These are phyloP conservation scores for Melanotaenia duboulayi DNA, from an alignment of 2,113 vertebrate species.

Conservation along the genomic window DNA sequence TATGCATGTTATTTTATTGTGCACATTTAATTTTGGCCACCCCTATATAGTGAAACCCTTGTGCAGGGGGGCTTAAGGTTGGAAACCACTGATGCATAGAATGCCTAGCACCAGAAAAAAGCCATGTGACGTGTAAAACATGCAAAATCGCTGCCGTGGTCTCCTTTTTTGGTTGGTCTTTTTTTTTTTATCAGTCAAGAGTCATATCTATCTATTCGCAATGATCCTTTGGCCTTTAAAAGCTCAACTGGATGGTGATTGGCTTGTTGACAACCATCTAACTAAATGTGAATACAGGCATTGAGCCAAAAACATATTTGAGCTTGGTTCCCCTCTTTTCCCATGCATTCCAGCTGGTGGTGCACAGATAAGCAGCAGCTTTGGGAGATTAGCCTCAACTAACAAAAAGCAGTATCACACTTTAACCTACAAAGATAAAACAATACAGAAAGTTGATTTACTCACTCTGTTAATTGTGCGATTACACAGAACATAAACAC, in stretches of 20 bases:
- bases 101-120: not conserved
- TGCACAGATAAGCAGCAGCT: constrained; percentile 66
- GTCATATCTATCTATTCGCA: constrained; percentile 10
- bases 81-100: not conserved
- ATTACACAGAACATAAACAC: constrained; percentile 34
- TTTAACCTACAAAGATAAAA: constrained; percentile 50
- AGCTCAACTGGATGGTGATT: constrained; percentile 20
- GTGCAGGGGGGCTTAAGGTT: not conserved
- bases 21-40: not conserved
- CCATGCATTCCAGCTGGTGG: constrained; percentile 72
- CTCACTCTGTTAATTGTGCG: constrained; percentile 15
- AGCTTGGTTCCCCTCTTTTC: constrained; percentile 56
- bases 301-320: constrained; percentile 51
- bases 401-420: constrained; percentile 38
- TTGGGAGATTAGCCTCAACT: constrained; percentile 53
- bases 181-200: not conserved
- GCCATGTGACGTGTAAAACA: not conserved
- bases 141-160: not conserved
- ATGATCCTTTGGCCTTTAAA: constrained; percentile 20
- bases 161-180: not conserved
- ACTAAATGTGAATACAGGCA: constrained; percentile 44
- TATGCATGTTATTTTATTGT: not conserved
- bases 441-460: constrained; percentile 16
- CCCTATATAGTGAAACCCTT: not conserved
- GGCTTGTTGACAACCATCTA: constrained; percentile 50